Percentiles rank a stretch among this genome's conserved stretches.
phyloP scores from a whole-genome alignment of 2,113 vertebrate genomes.

The Probosciger aterrimus region DNA sequence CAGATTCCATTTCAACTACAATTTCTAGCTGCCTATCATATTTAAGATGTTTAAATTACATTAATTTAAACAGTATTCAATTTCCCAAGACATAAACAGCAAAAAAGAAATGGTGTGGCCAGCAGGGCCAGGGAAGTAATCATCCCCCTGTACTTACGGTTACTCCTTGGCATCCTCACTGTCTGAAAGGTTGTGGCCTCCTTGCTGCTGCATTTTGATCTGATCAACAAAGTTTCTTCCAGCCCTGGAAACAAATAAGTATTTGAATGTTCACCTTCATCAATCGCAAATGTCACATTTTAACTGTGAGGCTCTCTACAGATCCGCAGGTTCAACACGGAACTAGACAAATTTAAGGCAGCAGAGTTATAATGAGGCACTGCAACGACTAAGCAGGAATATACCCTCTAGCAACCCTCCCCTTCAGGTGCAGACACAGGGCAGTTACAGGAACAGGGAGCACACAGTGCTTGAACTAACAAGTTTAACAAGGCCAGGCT shows the following conservation, averaged over 20 bases:
- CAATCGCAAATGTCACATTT: background rate
- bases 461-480: background rate
- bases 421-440: fast-evolving
- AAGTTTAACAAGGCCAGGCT: background rate
- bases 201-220: conserved; percentile 61
- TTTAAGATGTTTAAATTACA: background rate
- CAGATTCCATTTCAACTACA: background rate
- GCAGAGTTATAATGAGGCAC: background rate
- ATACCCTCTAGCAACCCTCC: background rate
- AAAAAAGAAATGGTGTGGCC: background rate
- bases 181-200: conserved; percentile 74
- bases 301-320: fast-evolving
- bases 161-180: conserved; percentile 80
- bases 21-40: background rate
- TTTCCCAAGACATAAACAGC: background rate
- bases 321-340: background rate
- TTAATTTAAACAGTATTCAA: background rate
- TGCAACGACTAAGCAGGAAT: background rate
- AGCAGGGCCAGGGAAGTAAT: background rate
- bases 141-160: conserved; percentile 71
- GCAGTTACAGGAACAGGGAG: background rate
- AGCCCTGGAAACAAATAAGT: conserved; percentile 73
- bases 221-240: conserved; percentile 82
- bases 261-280: background rate
- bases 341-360: background rate